Percentiles rank a stretch among this genome's conserved stretches.
Evolutionary conservation across 2,888 invertebrate genomes (phyloP).

Genomic region (Cheilosia pagana): DNA sequence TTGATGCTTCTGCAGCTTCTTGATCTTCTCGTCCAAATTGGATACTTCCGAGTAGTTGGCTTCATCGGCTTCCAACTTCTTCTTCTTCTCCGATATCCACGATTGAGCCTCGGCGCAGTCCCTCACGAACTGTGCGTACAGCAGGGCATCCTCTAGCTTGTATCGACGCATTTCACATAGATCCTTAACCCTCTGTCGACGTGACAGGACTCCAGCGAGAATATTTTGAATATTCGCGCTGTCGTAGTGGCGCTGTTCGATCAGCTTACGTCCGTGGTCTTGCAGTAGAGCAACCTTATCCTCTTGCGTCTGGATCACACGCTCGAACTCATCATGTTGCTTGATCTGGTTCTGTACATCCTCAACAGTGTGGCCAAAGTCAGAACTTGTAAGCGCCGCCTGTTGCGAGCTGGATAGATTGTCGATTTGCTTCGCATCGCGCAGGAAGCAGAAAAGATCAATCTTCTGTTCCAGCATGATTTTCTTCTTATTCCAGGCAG

Average conservation of each 20-base stretch:
- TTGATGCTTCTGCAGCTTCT: slow-evolving; percentile 96
- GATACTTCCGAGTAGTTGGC: slow-evolving; percentile 87
- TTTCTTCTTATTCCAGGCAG: slow-evolving; percentile 95
- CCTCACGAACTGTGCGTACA: slow-evolving; percentile 95
- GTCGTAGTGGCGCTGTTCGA: slow-evolving; percentile 96
- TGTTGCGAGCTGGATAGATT: slow-evolving; percentile 95
- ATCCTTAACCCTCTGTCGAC: slow-evolving; percentile 87
- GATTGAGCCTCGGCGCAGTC: slow-evolving; percentile 95
- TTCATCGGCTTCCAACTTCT: slow-evolving; percentile 92
- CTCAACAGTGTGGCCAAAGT: slow-evolving; percentile 92
- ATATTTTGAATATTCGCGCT: slow-evolving; percentile 90
- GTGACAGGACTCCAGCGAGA: slow-evolving; percentile 89
- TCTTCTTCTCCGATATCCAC: slow-evolving; percentile 96
- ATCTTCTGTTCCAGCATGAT: slow-evolving; percentile 95
- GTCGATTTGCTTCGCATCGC: slow-evolving; percentile 96
- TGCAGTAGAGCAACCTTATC: slow-evolving; percentile 93
- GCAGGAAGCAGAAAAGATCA: slow-evolving; percentile 96
- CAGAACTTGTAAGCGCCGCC: slow-evolving; percentile 88
- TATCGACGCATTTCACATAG: slow-evolving; percentile 88
- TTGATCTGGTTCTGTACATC: slow-evolving; percentile 95
- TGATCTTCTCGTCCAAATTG: slow-evolving; percentile 96
- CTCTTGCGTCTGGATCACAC: slow-evolving; percentile 92
- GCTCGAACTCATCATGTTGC: slow-evolving; percentile 97
- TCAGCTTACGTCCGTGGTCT: slow-evolving; percentile 93
- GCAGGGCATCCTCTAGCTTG: slow-evolving; percentile 90